Conservation (phyloP, 2,113 vertebrate species). For the Hypanus sabinus region DNA sequence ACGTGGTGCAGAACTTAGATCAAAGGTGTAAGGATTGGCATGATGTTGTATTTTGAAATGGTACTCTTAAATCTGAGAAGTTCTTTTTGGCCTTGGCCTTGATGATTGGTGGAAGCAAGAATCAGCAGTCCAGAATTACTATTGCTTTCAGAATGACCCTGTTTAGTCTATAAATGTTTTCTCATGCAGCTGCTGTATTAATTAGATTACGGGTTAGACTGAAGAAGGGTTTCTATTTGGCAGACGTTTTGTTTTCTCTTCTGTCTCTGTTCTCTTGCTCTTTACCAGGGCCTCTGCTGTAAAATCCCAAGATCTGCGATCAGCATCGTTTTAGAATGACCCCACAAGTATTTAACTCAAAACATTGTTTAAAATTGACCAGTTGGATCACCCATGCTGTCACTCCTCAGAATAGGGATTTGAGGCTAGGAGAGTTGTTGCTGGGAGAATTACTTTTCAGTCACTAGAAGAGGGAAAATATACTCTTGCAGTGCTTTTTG, state of each 20-base stretch:
- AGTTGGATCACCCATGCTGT: neutral
- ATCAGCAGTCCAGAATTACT: slow-evolving; percentile 7
- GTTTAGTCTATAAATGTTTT: slow-evolving; percentile 24
- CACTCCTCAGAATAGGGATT: neutral
- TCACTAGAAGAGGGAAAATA: neutral
- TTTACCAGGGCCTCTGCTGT: neutral
- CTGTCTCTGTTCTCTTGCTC: neutral
- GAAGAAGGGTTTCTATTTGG: slow-evolving; percentile 15
- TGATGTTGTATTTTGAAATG: slow-evolving; percentile 45
- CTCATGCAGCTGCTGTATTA: slow-evolving; percentile 27
- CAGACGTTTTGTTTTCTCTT: neutral
- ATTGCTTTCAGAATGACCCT: slow-evolving; percentile 26
- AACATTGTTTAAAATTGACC: neutral
- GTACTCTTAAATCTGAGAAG: slow-evolving; percentile 36
- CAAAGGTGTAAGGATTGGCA: slow-evolving; percentile 46
- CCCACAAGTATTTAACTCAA: neutral
- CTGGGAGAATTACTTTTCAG: neutral
- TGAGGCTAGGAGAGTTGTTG: too few species aligned
- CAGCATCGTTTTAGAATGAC: neutral
- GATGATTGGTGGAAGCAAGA: neutral
- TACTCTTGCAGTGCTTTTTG: neutral
- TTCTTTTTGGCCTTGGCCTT: slow-evolving; percentile 19
- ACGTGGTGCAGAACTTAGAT: slow-evolving; percentile 47
- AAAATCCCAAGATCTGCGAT: neutral
- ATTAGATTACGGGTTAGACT: slow-evolving; percentile 5